Evolutionary conservation across 2,888 invertebrate genomes (phyloP).

Genomic region (Aphidius colemani): DNA sequence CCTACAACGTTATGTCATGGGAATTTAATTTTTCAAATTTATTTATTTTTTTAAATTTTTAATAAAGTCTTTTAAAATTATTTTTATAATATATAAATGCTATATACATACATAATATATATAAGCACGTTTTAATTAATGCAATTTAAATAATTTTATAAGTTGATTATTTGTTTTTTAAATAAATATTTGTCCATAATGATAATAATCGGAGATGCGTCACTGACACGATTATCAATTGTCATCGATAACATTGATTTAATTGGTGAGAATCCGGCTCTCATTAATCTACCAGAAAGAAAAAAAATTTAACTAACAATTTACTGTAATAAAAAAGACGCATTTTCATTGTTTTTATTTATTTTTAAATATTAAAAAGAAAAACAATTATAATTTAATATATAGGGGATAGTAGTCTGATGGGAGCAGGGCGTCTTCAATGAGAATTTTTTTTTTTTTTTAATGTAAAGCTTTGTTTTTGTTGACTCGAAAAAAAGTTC

Average conservation of each 20-base stretch:
- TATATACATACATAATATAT: background rate
- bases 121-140: slow-evolving; percentile 25
- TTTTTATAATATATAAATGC: no score
- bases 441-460: no score
- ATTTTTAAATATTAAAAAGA: background rate
- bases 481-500: no score
- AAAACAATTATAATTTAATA: no score
- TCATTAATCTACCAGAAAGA: background rate
- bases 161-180: slow-evolving; percentile 19
- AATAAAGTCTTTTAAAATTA: slow-evolving; percentile 34
- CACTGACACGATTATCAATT: slow-evolving; percentile 27
- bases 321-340: background rate
- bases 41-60: slow-evolving; percentile 8
- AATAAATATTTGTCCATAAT: slow-evolving; percentile 19
- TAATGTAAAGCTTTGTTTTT: no score
- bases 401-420: no score
- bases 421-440: no score
- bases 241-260: slow-evolving; percentile 5
- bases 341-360: background rate
- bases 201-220: slow-evolving; percentile 23
- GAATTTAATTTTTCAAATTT: no score
- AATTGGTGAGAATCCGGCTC: slow-evolving; percentile 29
- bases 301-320: background rate
- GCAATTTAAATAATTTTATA: background rate
- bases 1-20: no score